Percentiles rank a stretch among this genome's conserved stretches.
Evolutionary conservation across 2,797 vertebrate species (phyloP).

Genomic region (Glyptemys insculpta): DNA sequence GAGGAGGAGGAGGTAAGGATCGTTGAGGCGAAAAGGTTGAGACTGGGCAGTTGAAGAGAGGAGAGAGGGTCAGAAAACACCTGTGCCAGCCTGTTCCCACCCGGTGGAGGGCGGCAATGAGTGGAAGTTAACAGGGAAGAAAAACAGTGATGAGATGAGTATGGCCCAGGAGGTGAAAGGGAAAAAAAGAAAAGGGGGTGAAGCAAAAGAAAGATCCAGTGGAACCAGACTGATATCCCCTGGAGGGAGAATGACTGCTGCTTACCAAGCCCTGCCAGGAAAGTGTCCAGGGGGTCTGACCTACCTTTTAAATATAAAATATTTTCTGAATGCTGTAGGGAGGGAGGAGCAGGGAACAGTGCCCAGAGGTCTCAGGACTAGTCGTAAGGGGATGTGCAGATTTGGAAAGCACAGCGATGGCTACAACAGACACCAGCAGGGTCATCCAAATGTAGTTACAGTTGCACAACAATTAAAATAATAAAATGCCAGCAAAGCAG

Average conservation of each 20-base stretch:
- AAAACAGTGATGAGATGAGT: background rate
- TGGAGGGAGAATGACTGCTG: background rate
- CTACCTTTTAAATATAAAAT: background rate
- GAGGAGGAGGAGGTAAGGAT: background rate
- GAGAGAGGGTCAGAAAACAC: background rate
- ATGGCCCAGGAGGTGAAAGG: background rate
- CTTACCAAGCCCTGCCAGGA: background rate
- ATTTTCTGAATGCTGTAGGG: background rate
- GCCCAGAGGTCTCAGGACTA: background rate
- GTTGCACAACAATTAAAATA: background rate
- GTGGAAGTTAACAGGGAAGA: background rate
- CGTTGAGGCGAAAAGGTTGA: background rate
- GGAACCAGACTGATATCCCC: background rate
- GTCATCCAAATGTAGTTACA: background rate
- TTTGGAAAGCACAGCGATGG: fast-evolving
- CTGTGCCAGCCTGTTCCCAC: background rate
- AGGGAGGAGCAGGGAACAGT: background rate
- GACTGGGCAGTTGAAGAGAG: background rate
- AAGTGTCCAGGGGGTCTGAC: background rate
- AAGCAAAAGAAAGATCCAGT: background rate
- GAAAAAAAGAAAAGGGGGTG: background rate
- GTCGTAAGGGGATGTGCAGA: background rate
- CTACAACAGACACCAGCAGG: background rate
- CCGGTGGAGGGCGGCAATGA: background rate
- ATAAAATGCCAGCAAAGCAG: background rate